Base-by-base conservation (phyloP, 2,797 vertebrate species). In the Aphelocoma californica region DNA sequence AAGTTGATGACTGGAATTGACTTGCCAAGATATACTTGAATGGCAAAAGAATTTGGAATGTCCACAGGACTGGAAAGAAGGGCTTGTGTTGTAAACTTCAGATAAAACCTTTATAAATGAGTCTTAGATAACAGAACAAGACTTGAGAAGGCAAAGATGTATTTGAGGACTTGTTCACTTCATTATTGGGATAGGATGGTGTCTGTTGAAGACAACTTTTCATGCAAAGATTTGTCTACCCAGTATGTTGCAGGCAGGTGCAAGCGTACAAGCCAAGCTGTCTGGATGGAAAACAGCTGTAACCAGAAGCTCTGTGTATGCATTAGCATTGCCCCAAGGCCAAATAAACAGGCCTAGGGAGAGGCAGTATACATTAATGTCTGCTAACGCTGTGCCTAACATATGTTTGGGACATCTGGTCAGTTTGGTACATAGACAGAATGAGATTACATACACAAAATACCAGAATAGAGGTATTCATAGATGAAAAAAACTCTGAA, bases 201-300 rank as follows among this genome's bases (percentile, higher is more conserved):
- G 58, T 82, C n/a, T 91, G 56, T 28, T 48, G 64, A 79, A 85
- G 28, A 32, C 23, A 72, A 20, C 23, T 72, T 75, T 79, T 86
- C 16, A 4, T 67, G 36, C 56, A 50, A 53, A 81, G 61, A 50
- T 81, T 86, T 92, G 26, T 78, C 72, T 84, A 60, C 26, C 18
- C 72, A 13, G 10, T 81, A 19, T 80, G 83, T 90, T 75, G 34
- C 34, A 84, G 70, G n/a, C 96, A 95, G 92, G 88, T 96, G 90
- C 77, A 86, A 56, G 34, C 7, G 2, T n/a, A 90, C 45, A 47
- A 9, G 80, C 58, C 4, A 18, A 88, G 50, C 70, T 81, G 72
- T 81, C 65, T 94, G 86, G 80, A 90, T 86, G 70, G 70, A 93
- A 96, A 93, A 61, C 81, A 96, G 86, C 86, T 96, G 88, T 90